phyloP scores from a whole-genome alignment of 2,888 invertebrate species.

The Eurois occulta region DNA sequence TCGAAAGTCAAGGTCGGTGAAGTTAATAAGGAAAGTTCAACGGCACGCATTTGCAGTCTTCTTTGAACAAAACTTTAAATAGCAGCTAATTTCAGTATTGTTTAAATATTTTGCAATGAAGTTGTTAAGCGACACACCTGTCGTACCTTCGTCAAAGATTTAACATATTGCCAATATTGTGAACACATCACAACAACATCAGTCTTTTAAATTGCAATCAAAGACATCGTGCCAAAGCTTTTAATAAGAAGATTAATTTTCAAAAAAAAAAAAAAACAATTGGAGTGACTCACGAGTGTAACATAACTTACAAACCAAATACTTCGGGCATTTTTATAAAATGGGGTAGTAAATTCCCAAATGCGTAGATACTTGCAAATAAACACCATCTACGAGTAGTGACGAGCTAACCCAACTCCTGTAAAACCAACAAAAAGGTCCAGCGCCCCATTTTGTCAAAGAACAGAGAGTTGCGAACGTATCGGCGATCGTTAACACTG shows the following conservation, averaged over 20 bases:
- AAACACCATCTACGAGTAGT: constrained; percentile 7
- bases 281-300: background rate
- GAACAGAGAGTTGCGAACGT: constrained; percentile 27
- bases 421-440: constrained; percentile 25
- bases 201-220: background rate
- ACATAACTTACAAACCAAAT: background rate
- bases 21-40: constrained; percentile 18
- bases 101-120: constrained; percentile 11
- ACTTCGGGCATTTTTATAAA: background rate
- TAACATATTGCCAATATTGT: constrained; percentile 9
- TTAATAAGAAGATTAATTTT: background rate
- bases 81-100: constrained; percentile 3
- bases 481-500: constrained; percentile 53
- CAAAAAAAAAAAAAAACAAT: background rate
- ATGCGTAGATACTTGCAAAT: background rate
- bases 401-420: background rate
- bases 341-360: background rate
- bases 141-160: constrained; percentile 23
- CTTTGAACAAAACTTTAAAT: constrained; percentile 13
- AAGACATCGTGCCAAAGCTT: background rate
- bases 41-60: background rate
- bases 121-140: background rate
- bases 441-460: constrained; percentile 43
- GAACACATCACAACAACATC: no score
- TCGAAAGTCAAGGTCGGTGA: background rate